Percentiles rank a stretch among this genome's conserved stretches.
Conservation (phyloP, 2,113 vertebrate species). For the Monopterus albus region DNA sequence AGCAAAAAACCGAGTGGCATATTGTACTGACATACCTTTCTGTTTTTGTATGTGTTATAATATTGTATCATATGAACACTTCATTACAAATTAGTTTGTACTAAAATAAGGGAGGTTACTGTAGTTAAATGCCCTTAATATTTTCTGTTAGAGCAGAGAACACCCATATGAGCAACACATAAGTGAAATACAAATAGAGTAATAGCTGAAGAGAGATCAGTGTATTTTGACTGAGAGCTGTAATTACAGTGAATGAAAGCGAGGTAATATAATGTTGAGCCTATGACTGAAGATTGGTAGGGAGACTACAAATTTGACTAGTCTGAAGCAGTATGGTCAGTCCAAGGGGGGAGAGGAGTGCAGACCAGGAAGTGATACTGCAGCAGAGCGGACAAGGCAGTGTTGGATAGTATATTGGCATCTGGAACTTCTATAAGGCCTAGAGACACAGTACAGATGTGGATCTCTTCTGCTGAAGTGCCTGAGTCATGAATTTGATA, state of each 20-base stretch:
- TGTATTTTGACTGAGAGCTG: slow-evolving; percentile 13
- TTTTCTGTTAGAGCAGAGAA: no score
- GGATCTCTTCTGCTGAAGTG: slow-evolving; percentile 37
- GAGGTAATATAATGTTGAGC: slow-evolving; percentile 28
- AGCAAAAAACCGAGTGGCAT: no score
- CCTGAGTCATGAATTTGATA: slow-evolving; percentile 20
- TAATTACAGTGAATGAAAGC: slow-evolving; percentile 5
- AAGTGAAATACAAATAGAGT: slow-evolving; percentile 20
- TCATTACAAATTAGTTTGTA: no score
- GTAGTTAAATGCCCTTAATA: no score
- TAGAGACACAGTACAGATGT: slow-evolving; percentile 4
- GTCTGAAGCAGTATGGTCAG: slow-evolving; percentile 45
- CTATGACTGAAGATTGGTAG: slow-evolving; percentile 13
- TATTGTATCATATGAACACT: no score
- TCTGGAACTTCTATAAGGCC: slow-evolving; percentile 43
- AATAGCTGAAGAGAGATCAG: slow-evolving; percentile 11
- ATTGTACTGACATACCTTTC: no score
- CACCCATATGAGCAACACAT: no score
- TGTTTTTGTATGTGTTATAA: no score
- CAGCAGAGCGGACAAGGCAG: slow-evolving; percentile 11
- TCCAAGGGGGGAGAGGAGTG: slow-evolving; percentile 6
- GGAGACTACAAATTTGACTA: neutral
- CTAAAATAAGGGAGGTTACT: no score
- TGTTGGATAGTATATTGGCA: neutral
- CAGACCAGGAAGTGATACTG: slow-evolving; percentile 23